Evolutionary conservation across 2,113 vertebrate genomes (phyloP).

Genomic region (Phoxinus phoxinus): DNA sequence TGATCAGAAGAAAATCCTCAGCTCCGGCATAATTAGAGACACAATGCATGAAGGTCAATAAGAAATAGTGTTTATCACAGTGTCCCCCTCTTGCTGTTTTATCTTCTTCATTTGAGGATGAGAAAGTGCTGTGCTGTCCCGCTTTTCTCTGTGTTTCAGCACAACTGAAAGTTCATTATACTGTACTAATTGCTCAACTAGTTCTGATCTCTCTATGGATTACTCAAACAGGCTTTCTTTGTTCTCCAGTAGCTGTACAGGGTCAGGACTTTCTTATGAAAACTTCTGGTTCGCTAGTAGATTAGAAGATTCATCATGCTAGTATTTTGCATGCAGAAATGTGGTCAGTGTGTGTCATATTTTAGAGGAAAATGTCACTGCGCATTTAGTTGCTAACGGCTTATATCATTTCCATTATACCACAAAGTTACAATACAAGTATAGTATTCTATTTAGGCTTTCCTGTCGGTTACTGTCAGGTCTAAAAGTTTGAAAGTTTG

Average conservation of each 20-base stretch:
- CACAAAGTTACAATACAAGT: too few species aligned
- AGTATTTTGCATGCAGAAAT: too few species aligned
- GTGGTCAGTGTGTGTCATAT: too few species aligned
- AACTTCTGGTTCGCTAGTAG: neutral
- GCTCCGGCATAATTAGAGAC: slow-evolving; percentile 78
- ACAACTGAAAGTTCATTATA: slow-evolving; percentile 10
- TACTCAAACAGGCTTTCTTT: slow-evolving; percentile 8
- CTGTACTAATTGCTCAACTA: neutral
- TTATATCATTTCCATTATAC: too few species aligned
- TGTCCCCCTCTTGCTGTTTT: neutral
- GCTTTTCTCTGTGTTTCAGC: neutral
- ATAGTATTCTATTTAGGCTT: too few species aligned
- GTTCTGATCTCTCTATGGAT: neutral
- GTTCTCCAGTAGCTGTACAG: neutral
- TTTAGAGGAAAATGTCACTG: too few species aligned
- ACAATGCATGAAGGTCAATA: slow-evolving; percentile 77
- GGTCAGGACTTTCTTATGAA: neutral
- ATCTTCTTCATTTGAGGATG: neutral
- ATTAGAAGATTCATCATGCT: too few species aligned
- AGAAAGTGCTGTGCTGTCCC: neutral
- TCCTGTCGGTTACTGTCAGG: too few species aligned
- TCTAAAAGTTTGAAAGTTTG: too few species aligned
- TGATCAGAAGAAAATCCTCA: slow-evolving; percentile 76
- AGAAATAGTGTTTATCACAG: slow-evolving; percentile 60
- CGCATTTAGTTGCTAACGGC: too few species aligned